phyloP scores from a whole-genome alignment of 2,888 invertebrate species.

The Clanis bilineata region DNA sequence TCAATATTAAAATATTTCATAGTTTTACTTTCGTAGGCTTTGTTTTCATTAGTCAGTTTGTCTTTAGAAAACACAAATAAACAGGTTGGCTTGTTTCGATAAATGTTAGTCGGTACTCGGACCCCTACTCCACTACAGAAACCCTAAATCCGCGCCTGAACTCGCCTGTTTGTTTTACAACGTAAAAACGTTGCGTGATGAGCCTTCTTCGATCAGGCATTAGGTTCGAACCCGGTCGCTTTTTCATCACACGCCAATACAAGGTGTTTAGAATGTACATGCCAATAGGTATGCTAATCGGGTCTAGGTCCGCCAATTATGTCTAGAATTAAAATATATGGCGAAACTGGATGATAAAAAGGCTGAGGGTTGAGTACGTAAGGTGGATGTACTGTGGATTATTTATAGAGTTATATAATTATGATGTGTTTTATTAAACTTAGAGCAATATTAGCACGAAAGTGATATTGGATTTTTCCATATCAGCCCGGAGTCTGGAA shows the following conservation, averaged over 20 bases:
- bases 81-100: too few relatives aligned
- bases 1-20: too few relatives aligned
- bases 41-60: too few relatives aligned
- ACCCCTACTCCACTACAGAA: not conserved
- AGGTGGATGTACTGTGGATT: too few relatives aligned
- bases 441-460: too few relatives aligned
- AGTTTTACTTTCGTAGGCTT: too few relatives aligned
- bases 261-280: constrained; percentile 7
- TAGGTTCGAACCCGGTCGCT: not conserved
- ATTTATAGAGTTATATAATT: too few relatives aligned
- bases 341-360: not conserved
- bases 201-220: constrained; percentile 2
- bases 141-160: not conserved
- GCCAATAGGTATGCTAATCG: constrained; percentile 12
- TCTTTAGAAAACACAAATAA: too few relatives aligned
- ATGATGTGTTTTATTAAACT: too few relatives aligned
- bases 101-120: too few relatives aligned
- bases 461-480: too few relatives aligned
- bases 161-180: not conserved
- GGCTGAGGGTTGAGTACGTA: not conserved
- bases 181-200: constrained; percentile 9
- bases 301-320: constrained; percentile 4
- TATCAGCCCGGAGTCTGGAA: too few relatives aligned
- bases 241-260: constrained; percentile 8
- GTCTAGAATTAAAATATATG: constrained; percentile 9